Conservation (phyloP, 37 sponge, comb jelly and placozoan genomes). For the Haliclona indistincta region DNA sequence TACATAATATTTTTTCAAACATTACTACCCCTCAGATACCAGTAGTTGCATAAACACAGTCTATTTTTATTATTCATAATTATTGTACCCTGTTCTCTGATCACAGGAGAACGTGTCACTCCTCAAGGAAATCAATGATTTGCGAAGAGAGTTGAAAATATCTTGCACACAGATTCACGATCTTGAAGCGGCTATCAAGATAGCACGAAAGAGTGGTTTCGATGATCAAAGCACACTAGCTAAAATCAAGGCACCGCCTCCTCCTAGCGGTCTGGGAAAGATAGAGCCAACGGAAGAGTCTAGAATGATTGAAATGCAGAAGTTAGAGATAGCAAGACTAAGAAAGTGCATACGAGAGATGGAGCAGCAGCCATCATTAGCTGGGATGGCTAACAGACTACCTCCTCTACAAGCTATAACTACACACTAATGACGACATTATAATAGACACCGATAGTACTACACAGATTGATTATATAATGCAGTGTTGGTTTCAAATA, state of each 20-base stretch:
- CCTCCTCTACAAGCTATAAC: conserved; percentile 63
- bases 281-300: conserved; percentile 65
- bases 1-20: no score
- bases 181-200: conserved; percentile 75
- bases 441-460: no score
- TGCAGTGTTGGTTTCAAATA: no score
- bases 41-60: no score
- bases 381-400: conserved; percentile 28
- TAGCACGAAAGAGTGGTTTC: conserved; percentile 81
- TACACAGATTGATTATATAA: no score
- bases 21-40: no score
- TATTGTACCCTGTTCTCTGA: background rate
- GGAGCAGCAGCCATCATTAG: conserved; percentile 24
- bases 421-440: no score
- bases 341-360: conserved; percentile 67
- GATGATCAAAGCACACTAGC: conserved; percentile 50
- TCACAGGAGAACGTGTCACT: conserved; percentile 94
- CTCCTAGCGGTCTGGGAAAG: conserved; percentile 47
- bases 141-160: conserved; percentile 88
- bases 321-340: conserved; percentile 81
- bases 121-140: conserved; percentile 95
- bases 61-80: background rate
- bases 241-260: conserved; percentile 21
- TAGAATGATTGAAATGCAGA: conserved; percentile 92
- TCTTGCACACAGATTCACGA: conserved; percentile 79